These are phyloP conservation scores for Sminthurinus signatus DNA, from an alignment of 1,140 invertebrate genomes.

Conservation along the genomic window DNA sequence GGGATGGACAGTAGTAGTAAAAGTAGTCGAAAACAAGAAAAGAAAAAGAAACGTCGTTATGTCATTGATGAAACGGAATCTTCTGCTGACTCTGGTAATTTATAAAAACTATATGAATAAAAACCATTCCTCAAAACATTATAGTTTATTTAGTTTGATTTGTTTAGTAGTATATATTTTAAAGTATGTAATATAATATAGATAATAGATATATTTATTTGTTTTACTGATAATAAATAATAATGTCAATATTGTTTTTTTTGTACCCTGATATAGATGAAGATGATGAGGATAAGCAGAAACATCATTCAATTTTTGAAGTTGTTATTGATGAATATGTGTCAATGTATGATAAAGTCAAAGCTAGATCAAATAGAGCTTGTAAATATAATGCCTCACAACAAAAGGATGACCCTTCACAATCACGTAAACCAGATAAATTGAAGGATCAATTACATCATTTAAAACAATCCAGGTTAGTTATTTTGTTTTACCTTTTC, in stretches of 20 bases:
- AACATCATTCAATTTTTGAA: constrained; percentile 88
- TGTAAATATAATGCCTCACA: constrained; percentile 56
- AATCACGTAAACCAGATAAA: constrained; percentile 77
- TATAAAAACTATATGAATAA: no score
- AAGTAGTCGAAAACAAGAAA: constrained; percentile 50
- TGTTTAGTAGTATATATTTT: no score
- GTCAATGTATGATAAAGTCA: constrained; percentile 98
- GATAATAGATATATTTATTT: no score
- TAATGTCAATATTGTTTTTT: no score
- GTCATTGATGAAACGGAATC: constrained; percentile 33
- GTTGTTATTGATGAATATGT: constrained; percentile 86
- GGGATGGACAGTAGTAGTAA: constrained; percentile 41
- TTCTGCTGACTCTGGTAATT: constrained; percentile 24
- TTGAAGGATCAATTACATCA: constrained; percentile 83
- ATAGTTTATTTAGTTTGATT: no score
- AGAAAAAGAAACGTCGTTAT: constrained; percentile 38
- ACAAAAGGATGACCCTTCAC: constrained; percentile 76
- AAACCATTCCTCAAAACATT: no score
- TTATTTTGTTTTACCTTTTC: not conserved
- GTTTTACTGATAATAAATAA: no score
- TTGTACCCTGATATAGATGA: constrained; percentile 57
- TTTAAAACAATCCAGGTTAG: constrained; percentile 63
- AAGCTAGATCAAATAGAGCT: constrained; percentile 69
- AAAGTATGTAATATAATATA: no score
- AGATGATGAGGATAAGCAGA: constrained; percentile 54